Conservation (phyloP, 2,113 vertebrate species). For the Spheniscus mendiculus region DNA sequence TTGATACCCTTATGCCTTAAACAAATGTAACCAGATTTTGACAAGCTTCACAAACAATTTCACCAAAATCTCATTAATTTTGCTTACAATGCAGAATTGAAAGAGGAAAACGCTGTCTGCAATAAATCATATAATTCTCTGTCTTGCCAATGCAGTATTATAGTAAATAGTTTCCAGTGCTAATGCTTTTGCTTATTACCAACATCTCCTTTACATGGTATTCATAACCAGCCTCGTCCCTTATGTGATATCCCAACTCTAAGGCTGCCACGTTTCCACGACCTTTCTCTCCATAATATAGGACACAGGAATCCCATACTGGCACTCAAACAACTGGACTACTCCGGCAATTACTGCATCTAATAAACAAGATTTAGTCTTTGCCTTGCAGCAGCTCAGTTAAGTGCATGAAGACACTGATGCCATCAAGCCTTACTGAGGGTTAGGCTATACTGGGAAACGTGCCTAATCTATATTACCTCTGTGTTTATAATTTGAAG, state of each 20-base stretch:
- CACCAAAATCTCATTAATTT: not conserved
- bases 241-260: not conserved
- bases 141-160: not conserved
- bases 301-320: not conserved
- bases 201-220: not conserved
- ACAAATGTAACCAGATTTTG: not conserved
- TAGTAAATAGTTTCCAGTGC: not conserved
- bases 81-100: not conserved
- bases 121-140: not conserved
- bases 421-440: not conserved
- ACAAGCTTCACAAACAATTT: not conserved
- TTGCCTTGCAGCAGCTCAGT: not conserved
- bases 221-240: not conserved
- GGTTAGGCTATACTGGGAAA: not conserved
- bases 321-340: not conserved
- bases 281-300: not conserved
- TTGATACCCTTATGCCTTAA: not conserved
- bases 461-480: not conserved
- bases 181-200: not conserved
- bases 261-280: not conserved
- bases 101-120: not conserved
- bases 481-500: not conserved
- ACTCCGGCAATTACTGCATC: not conserved
- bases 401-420: accelerated
- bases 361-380: not conserved